Conservation (phyloP, 1,140 invertebrate species). For the Camponotus pennsylvanicus region DNA sequence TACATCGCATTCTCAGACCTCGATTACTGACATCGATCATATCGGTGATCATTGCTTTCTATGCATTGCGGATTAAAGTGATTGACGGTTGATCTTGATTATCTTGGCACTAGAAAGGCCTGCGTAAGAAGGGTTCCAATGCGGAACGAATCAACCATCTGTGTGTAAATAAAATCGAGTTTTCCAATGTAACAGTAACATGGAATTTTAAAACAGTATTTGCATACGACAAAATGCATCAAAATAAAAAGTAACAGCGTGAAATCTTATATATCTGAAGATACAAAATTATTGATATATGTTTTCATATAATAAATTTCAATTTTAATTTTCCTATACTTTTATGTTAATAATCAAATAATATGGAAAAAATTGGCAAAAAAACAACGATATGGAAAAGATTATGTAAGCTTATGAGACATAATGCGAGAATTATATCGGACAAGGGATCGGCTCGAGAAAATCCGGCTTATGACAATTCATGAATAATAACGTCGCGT, state of each 20-base stretch:
- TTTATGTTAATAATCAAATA: not conserved
- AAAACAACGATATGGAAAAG: not conserved
- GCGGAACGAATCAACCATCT: not conserved
- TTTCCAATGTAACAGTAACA: conserved; percentile 14
- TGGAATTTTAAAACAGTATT: not conserved
- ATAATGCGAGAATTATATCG: conserved; percentile 20
- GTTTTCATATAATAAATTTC: not conserved
- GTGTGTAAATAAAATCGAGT: not conserved
- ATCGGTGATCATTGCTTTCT: conserved; percentile 31
- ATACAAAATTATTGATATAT: not conserved
- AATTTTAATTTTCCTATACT: not conserved
- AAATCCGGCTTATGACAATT: conserved; percentile 63
- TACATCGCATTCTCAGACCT: conserved; percentile 24
- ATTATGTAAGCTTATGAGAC: conserved; percentile 12
- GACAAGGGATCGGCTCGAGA: conserved; percentile 26
- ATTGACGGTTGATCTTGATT: conserved; percentile 52
- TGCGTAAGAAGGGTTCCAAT: not conserved
- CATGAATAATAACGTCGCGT: conserved; percentile 69
- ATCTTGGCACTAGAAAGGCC: conserved; percentile 10
- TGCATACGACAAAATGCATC: not conserved
- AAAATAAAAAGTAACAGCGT: not conserved
- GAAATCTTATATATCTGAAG: not conserved
- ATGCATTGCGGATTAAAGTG: conserved; percentile 22
- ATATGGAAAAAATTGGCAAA: not conserved
- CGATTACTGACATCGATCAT: conserved; percentile 19